phyloP scores from a whole-genome alignment of 2,113 vertebrate species.

The Martes martes region DNA sequence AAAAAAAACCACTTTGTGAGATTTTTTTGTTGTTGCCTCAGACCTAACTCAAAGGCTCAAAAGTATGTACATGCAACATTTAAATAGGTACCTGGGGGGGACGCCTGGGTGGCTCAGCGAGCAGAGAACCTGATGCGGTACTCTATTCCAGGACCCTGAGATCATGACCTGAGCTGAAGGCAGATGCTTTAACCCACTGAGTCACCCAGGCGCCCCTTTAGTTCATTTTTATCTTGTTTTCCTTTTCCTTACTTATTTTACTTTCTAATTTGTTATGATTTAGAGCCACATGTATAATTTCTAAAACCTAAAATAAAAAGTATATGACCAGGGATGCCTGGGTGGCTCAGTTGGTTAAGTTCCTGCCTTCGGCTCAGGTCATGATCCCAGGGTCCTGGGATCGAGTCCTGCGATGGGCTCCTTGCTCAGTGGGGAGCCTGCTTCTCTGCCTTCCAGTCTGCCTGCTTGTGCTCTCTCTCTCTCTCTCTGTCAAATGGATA shows the following conservation, averaged over 20 bases:
- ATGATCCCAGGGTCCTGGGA: no score
- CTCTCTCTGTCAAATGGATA: no score
- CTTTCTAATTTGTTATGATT: background rate
- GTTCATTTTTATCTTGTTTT: background rate
- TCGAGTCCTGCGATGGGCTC: accelerated
- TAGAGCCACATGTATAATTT: background rate
- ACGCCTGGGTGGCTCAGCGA: no score
- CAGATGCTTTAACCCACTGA: no score
- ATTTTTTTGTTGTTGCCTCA: slow-evolving; percentile 1
- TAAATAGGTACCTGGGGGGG: background rate
- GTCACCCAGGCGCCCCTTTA: background rate
- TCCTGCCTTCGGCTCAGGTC: no score
- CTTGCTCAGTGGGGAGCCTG: no score
- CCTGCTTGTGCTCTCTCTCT: no score
- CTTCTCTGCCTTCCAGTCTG: no score
- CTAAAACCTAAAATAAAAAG: slow-evolving; percentile 31
- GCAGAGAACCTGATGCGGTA: no score
- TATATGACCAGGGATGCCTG: background rate
- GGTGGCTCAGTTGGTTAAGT: no score
- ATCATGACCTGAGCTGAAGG: no score
- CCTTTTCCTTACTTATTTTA: background rate
- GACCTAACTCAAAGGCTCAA: background rate
- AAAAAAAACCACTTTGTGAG: background rate
- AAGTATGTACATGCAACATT: background rate
- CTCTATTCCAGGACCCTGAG: no score